Evolutionary conservation across 2,797 vertebrate genomes (phyloP).

Genomic region (Phaenicophaeus curvirostris): DNA sequence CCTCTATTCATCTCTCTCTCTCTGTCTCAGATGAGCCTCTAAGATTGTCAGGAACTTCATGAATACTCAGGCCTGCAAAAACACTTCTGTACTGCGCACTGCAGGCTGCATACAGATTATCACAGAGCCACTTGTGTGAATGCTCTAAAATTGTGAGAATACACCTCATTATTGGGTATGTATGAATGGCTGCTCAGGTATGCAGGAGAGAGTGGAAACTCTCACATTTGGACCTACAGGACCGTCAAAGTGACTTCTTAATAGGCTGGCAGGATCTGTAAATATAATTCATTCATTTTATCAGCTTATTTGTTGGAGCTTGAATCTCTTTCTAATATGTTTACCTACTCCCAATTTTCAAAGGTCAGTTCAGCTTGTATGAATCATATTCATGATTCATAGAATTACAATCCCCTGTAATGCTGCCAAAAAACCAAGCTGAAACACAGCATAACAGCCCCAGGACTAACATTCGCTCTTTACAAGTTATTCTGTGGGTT

Average conservation of each 20-base stretch:
- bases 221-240: neutral
- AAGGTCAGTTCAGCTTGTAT: constrained; percentile 51
- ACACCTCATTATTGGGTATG: neutral
- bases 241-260: constrained; percentile 18
- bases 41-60: neutral
- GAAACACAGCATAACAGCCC: neutral
- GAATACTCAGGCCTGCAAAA: neutral
- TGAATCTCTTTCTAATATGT: constrained; percentile 32
- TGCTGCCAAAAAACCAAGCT: constrained; percentile 14
- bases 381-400: constrained; percentile 7
- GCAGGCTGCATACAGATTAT: neutral
- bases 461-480: neutral
- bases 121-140: neutral
- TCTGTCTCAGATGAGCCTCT: neutral
- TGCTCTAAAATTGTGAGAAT: neutral
- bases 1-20: neutral
- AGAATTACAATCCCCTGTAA: neutral
- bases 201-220: neutral
- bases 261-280: neutral
- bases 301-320: constrained; percentile 35
- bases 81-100: neutral
- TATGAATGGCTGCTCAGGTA: neutral
- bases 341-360: constrained; percentile 46
- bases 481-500: neutral
- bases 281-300: constrained; percentile 49